Conservation (phyloP, 2,113 vertebrate genomes). For the Capra hircus region DNA sequence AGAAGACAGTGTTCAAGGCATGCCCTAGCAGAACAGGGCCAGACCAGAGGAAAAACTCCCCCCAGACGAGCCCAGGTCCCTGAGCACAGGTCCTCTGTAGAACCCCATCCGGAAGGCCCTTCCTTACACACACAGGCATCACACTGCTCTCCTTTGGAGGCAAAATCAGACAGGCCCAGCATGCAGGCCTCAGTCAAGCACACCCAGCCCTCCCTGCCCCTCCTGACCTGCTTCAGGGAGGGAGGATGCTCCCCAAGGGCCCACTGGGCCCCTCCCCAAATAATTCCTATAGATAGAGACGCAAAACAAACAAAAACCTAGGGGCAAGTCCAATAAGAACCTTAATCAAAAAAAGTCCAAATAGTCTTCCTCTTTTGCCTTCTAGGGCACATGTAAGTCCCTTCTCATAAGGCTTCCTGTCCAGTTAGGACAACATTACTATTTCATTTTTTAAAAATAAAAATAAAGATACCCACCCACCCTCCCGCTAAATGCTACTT, state of each 20-base stretch:
- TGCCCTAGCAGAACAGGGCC: neutral
- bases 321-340: slow-evolving; percentile 50
- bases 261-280: slow-evolving; percentile 19
- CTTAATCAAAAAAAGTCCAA: slow-evolving; percentile 39
- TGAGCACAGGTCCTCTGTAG: slow-evolving; percentile 45
- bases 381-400: slow-evolving; percentile 37
- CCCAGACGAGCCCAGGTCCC: slow-evolving; percentile 37
- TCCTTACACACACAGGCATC: slow-evolving; percentile 11
- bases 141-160: slow-evolving; percentile 82
- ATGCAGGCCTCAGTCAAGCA: neutral
- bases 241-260: neutral
- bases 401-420: slow-evolving; percentile 54
- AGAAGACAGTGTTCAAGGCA: neutral
- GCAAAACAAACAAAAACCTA: neutral
- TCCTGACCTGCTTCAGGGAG: neutral
- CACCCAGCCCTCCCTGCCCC: neutral
- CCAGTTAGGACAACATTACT: slow-evolving; percentile 69
- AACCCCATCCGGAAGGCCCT: slow-evolving; percentile 13
- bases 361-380: neutral
- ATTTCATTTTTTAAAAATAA: slow-evolving; percentile 78
- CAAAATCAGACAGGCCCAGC: slow-evolving; percentile 64
- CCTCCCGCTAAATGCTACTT: slow-evolving; percentile 44
- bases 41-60: neutral
- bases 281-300: slow-evolving; percentile 58
- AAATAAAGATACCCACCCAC: slow-evolving; percentile 71